Evolutionary conservation across 2,797 vertebrate genomes (phyloP).

Genomic region (Yasuhikotakia modesta): DNA sequence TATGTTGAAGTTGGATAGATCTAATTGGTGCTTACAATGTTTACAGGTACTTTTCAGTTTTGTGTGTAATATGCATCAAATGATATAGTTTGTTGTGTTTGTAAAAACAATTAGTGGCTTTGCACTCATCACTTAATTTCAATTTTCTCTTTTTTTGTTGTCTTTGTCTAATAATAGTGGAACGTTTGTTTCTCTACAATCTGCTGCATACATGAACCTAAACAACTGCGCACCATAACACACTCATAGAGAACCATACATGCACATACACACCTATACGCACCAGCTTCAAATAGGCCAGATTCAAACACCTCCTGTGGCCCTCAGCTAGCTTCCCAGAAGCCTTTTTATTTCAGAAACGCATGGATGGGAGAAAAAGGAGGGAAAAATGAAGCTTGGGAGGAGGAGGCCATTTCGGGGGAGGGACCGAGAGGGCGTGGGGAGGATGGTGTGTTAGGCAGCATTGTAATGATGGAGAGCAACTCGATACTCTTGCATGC

Average conservation of each 20-base stretch:
- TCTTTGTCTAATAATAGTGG: conserved; percentile 19
- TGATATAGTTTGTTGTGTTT: no score
- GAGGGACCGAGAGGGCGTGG: conserved; percentile 22
- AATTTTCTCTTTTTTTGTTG: no score
- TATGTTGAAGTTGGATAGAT: no score
- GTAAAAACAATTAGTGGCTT: no score
- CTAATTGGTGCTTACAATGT: no score
- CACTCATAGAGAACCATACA: conserved; percentile 9
- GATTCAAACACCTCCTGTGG: conserved; percentile 59
- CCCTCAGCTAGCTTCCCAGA: conserved; percentile 68
- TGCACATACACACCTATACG: conserved; percentile 43
- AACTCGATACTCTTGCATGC: conserved; percentile 82
- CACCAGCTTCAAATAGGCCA: conserved; percentile 55
- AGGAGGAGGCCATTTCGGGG: conserved; percentile 47
- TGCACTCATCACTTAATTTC: no score
- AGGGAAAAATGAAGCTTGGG: conserved; percentile 43
- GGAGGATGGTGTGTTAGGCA: conserved; percentile 66
- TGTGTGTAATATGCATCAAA: no score
- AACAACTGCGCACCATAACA: conserved; percentile 23
- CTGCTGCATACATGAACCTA: conserved; percentile 34
- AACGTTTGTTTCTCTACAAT: conserved; percentile 4
- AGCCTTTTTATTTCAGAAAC: conserved; percentile 66
- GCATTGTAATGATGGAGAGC: conserved; percentile 76
- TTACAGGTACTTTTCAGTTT: not conserved
- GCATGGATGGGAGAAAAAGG: conserved; percentile 46